Percentiles rank a stretch among this genome's conserved stretches.
Conservation (phyloP, 2,113 vertebrate species). For the Albula glossodonta region DNA sequence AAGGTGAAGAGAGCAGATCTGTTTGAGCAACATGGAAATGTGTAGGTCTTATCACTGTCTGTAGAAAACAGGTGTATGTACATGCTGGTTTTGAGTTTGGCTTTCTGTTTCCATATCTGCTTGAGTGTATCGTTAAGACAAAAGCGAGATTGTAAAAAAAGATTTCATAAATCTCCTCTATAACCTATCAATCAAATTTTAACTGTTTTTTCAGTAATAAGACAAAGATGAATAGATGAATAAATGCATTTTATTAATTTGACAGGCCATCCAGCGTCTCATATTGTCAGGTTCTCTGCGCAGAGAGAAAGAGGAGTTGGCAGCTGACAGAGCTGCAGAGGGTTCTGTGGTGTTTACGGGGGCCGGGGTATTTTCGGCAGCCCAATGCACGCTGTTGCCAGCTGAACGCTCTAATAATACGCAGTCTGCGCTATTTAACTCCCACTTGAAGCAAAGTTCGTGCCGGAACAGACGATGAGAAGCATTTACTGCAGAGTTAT, state of each 20-base stretch:
- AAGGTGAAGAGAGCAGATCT: too few relatives aligned
- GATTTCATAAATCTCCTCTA: too few relatives aligned
- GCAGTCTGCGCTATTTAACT: constrained; percentile 14
- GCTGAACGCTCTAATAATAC: constrained; percentile 26
- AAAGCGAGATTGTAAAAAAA: too few relatives aligned
- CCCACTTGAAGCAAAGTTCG: constrained; percentile 29
- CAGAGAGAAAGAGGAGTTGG: background rate
- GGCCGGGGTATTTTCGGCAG: background rate
- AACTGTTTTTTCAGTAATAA: background rate
- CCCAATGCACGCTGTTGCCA: constrained; percentile 23
- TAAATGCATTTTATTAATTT: background rate
- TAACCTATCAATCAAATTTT: too few relatives aligned
- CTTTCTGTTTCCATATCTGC: too few relatives aligned
- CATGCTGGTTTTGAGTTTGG: too few relatives aligned
- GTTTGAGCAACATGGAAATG: too few relatives aligned
- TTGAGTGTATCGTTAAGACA: too few relatives aligned
- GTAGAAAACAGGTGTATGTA: too few relatives aligned
- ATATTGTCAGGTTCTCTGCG: background rate
- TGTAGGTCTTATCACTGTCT: too few relatives aligned
- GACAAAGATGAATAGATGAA: background rate
- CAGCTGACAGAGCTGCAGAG: background rate
- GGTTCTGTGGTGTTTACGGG: background rate
- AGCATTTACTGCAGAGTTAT: constrained; percentile 1
- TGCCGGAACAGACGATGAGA: constrained; percentile 9
- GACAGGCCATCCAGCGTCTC: background rate